A percentile compares a stretch with the other conserved stretches of the same genome.
phyloP scores from a whole-genome alignment of 2,888 invertebrate genomes.

The Crepidodera aurea region DNA sequence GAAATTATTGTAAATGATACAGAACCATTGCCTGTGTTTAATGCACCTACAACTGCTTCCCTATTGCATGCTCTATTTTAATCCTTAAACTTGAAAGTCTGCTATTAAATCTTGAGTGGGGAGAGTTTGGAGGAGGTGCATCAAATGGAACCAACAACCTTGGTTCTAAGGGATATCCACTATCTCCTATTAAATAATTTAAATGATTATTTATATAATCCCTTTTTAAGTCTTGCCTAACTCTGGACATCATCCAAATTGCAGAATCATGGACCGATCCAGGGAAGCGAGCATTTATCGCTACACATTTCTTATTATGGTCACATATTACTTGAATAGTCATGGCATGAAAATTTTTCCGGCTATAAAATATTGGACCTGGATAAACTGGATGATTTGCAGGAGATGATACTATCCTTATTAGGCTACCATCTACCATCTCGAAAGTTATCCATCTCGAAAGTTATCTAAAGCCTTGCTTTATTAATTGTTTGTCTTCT shows the following conservation, averaged over 20 bases:
- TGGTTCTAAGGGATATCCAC: conserved; percentile 1
- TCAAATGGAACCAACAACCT: neutral
- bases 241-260: conserved; percentile 6
- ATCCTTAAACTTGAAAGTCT: neutral
- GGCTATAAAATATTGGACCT: conserved; percentile 23
- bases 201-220: neutral
- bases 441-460: no score
- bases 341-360: conserved; percentile 28
- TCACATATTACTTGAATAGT: conserved; percentile 24
- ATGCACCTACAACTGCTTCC: neutral
- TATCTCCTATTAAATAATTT: neutral
- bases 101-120: neutral
- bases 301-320: conserved; percentile 1
- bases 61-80: neutral
- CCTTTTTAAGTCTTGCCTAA: neutral
- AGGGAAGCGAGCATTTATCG: conserved; percentile 5
- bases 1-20: no score
- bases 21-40: neutral
- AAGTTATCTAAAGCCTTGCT: neutral
- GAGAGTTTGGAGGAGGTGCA: neutral
- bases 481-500: neutral
- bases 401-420: conserved; percentile 15
- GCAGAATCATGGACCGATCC: conserved; percentile 14
- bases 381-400: conserved; percentile 27
- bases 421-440: conserved; percentile 20